Evolutionary conservation across 1,140 invertebrate genomes (phyloP).

Genomic region (Holotrichia oblita): DNA sequence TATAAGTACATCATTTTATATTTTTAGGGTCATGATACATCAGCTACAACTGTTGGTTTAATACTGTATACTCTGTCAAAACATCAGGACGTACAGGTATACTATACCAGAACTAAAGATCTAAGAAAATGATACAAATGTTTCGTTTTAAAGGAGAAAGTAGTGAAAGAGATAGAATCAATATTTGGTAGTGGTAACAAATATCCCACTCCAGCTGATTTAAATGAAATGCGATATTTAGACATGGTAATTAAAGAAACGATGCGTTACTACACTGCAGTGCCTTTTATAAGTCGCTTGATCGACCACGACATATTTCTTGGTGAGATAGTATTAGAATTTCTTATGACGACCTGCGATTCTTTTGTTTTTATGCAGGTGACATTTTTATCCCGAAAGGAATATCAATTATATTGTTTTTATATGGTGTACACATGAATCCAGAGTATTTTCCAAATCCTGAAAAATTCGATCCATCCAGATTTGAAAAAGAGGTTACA

Average conservation of each 20-base stretch:
- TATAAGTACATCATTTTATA: neutral
- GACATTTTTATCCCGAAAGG: constrained; percentile 64
- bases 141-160: constrained; percentile 44
- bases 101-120: neutral
- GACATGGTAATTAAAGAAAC: constrained; percentile 73
- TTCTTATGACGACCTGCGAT: neutral
- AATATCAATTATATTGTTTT: constrained; percentile 63
- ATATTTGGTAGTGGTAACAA: constrained; percentile 46
- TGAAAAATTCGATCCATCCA: constrained; percentile 78
- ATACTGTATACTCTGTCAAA: neutral
- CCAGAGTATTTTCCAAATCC: constrained; percentile 74
- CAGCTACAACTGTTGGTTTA: neutral
- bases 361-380: constrained; percentile 57
- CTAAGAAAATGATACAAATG: neutral
- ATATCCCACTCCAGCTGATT: constrained; percentile 64
- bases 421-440: constrained; percentile 73
- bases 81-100: neutral
- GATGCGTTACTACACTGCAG: constrained; percentile 72
- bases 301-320: constrained; percentile 57
- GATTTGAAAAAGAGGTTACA: constrained; percentile 71
- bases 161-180: constrained; percentile 44
- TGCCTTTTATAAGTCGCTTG: constrained; percentile 71
- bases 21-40: neutral
- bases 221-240: constrained; percentile 71
- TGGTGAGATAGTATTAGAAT: neutral